Evolutionary conservation across 2,113 vertebrate genomes (phyloP).

Genomic region (Zapus hudsonius): DNA sequence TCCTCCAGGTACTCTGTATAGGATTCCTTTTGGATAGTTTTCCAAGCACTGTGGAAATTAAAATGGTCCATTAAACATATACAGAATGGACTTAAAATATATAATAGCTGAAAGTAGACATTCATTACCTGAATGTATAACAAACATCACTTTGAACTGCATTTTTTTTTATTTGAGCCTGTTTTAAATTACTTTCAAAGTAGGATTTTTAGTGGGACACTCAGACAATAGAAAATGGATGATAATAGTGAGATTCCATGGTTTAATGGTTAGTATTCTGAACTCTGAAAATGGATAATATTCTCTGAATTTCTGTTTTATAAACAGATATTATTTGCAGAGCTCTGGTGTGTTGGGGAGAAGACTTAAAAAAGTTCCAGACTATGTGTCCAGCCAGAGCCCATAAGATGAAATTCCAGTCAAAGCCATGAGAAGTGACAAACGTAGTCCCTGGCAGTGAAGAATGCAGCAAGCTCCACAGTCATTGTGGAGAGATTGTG

Average conservation of each 20-base stretch:
- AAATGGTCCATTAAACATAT: not conserved
- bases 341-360: not conserved
- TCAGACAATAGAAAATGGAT: constrained; percentile 22
- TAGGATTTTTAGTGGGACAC: not conserved
- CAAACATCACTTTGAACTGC: not conserved
- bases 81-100: not conserved
- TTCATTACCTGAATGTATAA: not conserved
- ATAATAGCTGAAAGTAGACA: not conserved
- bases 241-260: not conserved
- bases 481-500: not conserved
- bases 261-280: too few species aligned
- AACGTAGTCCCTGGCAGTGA: not conserved
- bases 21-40: constrained; percentile 43
- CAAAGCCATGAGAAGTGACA: not conserved
- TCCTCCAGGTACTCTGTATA: not conserved
- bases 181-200: constrained; percentile 34
- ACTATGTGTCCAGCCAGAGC: not conserved
- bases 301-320: too few species aligned
- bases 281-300: too few species aligned
- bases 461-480: not conserved
- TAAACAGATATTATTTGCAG: not conserved
- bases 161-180: not conserved
- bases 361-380: not conserved
- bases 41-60: not conserved
- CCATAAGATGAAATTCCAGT: not conserved